Evolutionary conservation across 35 echinoderm and acorn worm species (phyloP).

Genomic region (Lytechinus pictus): DNA sequence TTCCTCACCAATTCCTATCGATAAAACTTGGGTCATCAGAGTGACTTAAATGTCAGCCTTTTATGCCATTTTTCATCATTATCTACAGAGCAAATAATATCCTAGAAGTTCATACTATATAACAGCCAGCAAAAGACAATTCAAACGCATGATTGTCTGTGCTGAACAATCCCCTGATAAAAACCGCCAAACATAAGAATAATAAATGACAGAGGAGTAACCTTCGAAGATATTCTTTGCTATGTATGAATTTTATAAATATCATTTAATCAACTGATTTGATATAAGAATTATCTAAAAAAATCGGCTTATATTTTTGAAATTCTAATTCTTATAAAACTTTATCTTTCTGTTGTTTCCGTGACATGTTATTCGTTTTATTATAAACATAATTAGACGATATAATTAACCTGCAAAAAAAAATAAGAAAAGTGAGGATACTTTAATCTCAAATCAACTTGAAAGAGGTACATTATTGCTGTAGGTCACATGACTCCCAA

Average conservation of each 20-base stretch:
- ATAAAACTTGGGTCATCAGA: conserved; percentile 22
- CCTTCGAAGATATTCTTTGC: no score
- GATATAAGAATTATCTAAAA: neutral
- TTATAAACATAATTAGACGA: neutral
- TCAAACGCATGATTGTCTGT: neutral
- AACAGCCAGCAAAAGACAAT: neutral
- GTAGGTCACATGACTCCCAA: neutral
- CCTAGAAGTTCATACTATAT: neutral
- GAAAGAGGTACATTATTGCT: no score
- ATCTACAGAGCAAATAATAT: neutral
- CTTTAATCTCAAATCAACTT: no score
- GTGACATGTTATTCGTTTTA: neutral
- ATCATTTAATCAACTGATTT: neutral
- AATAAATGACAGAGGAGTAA: neutral
- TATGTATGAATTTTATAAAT: neutral
- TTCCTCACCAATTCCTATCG: conserved; percentile 15
- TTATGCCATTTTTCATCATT: neutral
- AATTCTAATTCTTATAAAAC: neutral
- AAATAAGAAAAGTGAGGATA: no score
- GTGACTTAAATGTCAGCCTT: conserved; percentile 30
- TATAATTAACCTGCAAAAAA: no score
- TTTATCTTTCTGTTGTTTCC: neutral
- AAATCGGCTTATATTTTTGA: neutral
- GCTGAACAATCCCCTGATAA: neutral
- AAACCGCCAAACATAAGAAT: neutral